Evolutionary conservation across 2,113 vertebrate species (phyloP).

Genomic region (Anhinga rufa): DNA sequence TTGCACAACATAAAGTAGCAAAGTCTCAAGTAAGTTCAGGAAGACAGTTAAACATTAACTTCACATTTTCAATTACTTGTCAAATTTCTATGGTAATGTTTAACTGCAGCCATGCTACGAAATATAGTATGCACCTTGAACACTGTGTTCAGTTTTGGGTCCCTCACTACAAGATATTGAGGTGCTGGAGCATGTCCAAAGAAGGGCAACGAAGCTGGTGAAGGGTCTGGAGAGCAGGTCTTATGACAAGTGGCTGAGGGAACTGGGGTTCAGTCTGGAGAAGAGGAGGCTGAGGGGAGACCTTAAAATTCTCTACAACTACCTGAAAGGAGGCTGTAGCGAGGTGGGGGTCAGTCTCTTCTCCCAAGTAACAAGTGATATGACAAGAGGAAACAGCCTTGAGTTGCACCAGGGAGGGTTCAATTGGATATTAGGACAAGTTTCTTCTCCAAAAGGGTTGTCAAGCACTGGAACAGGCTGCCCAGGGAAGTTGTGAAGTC

Average conservation of each 20-base stretch:
- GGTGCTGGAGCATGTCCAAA: background rate
- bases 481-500: background rate
- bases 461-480: background rate
- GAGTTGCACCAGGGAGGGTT: background rate
- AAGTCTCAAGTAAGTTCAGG: background rate
- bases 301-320: background rate
- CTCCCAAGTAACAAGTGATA: background rate
- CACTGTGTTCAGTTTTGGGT: background rate
- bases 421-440: background rate
- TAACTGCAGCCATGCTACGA: background rate
- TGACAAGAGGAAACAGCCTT: background rate
- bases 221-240: background rate
- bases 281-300: background rate
- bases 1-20: background rate
- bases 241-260: background rate
- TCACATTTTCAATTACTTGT: background rate
- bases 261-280: background rate
- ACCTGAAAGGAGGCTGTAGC: background rate
- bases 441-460: background rate
- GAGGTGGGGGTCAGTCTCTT: background rate
- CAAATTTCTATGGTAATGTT: background rate
- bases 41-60: constrained; percentile 19
- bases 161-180: background rate
- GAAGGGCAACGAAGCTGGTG: background rate
- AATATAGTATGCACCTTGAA: background rate